Evolutionary conservation across 2,888 invertebrate genomes (phyloP), one percentile per base, ranked within the genome.

Genomic region (Cyaniris semiargus): DNA sequence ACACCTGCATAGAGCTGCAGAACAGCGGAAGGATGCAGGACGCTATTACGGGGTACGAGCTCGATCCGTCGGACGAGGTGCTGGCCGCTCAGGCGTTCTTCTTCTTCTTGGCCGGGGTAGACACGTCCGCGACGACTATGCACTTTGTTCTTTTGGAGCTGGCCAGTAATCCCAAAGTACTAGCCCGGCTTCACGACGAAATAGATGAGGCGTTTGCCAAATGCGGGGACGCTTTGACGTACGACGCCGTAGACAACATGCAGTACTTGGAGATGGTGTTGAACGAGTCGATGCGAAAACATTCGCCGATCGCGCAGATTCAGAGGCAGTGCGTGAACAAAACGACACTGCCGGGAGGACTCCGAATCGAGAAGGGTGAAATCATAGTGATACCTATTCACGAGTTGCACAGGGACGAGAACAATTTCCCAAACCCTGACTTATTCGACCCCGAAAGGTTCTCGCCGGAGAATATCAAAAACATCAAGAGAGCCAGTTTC

Each of bases 11-110:
- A 18, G 80, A 81, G 60, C 76, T 85, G 38, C 83, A 84, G 79
- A 80, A 81, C 0, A 77, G 79, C 71, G 82, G 81, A 21, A 48
- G 79, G 76, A 79, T 84, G 78, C 66, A 74, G 18, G 82, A 84
- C 78, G 10, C 31, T n/a, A 60, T 53, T 8, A 82, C 81, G 13
- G 81, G 81, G 0, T 82, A 80, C 58, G 78, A 83, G 53, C 58
- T 82, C 10, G 83, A 85, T n/a, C 79, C 86, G 6, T 84, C 85
- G 2, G 84, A 87, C 15, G 83, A 83, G 82, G 21, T 91, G 1
- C 66, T 93, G 38, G 89, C 91, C 3, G 90, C 92, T 1, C 93
- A 94, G 81, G 90, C 91, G 0, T 91, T 94, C 76, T 88, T 93
- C 79, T 94, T 94, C 78, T 93, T 93, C 58, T 21, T 87, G 2